These are phyloP conservation scores for Astyanax mexicanus DNA, from an alignment of 2,797 vertebrate species.

Conservation along the genomic window DNA sequence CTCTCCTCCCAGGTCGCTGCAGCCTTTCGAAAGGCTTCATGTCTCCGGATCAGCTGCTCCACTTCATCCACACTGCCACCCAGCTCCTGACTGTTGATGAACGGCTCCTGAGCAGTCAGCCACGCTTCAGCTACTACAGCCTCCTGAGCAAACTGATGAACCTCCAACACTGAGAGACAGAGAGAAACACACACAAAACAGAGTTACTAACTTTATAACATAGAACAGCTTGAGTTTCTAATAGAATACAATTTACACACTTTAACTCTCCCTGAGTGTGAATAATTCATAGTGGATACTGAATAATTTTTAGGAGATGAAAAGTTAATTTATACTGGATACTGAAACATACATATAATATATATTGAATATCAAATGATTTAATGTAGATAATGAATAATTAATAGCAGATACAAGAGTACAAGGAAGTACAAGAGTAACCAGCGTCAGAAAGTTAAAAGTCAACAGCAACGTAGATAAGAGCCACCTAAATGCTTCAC, in stretches of 20 bases:
- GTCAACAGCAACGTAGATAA: too few species aligned
- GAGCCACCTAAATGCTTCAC: too few species aligned
- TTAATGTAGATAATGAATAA: too few species aligned
- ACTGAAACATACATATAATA: too few species aligned
- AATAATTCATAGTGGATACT: background rate
- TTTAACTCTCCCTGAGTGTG: background rate
- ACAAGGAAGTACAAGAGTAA: too few species aligned
- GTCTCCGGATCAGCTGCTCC: slow-evolving; percentile 92
- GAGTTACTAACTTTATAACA: too few species aligned
- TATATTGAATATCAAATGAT: too few species aligned
- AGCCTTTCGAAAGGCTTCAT: slow-evolving; percentile 92
- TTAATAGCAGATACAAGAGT: too few species aligned
- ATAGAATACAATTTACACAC: too few species aligned
- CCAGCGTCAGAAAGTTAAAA: too few species aligned
- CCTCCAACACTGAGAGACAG: slow-evolving; percentile 85
- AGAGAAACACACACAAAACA: background rate
- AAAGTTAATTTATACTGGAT: too few species aligned
- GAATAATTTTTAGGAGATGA: background rate
- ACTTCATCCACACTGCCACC: slow-evolving; percentile 94
- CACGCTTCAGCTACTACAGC: slow-evolving; percentile 94
- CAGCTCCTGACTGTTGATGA: slow-evolving; percentile 89
- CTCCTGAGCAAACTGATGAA: slow-evolving; percentile 97
- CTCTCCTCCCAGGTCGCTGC: slow-evolving; percentile 93
- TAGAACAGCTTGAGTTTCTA: too few species aligned
- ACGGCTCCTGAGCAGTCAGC: slow-evolving; percentile 91